These are phyloP conservation scores for Pharmacophagus antenor DNA, from an alignment of 2,888 invertebrate species.

Conservation along the genomic window DNA sequence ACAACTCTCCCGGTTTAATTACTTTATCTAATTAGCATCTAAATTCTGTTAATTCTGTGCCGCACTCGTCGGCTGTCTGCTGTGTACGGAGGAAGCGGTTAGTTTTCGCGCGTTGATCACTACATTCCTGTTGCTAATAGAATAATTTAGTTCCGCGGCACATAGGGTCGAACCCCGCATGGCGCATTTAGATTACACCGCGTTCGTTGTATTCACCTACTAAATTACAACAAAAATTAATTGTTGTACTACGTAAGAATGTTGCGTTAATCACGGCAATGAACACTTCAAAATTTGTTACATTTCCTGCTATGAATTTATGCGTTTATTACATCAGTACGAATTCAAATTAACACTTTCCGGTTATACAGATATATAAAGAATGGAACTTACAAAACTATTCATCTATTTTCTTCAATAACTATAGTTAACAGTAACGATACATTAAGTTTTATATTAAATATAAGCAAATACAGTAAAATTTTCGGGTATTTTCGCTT, in stretches of 20 bases:
- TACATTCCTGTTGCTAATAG: slow-evolving; percentile 69
- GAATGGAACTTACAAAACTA: too few species aligned
- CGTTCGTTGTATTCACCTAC: slow-evolving; percentile 45
- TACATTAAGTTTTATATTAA: too few species aligned
- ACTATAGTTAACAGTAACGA: too few species aligned
- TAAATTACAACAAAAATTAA: slow-evolving; percentile 25
- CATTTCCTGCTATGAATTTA: not conserved
- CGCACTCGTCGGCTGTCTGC: slow-evolving; percentile 36
- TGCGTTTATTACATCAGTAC: too few species aligned
- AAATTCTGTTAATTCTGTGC: slow-evolving; percentile 11
- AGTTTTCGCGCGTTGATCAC: slow-evolving; percentile 71
- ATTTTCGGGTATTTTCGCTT: too few species aligned
- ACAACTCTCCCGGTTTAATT: not conserved
- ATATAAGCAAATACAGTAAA: too few species aligned
- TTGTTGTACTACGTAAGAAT: not conserved
- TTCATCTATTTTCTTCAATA: too few species aligned
- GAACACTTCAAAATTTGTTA: not conserved
- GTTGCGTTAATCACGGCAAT: slow-evolving; percentile 1
- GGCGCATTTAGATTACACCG: slow-evolving; percentile 58
- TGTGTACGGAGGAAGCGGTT: slow-evolving; percentile 67
- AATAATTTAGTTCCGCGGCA: slow-evolving; percentile 68
- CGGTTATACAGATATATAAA: too few species aligned
- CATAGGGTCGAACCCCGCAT: slow-evolving; percentile 62
- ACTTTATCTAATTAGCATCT: slow-evolving; percentile 12
- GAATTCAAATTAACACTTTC: too few species aligned